Evolutionary conservation across 1,140 invertebrate species (phyloP).

Genomic region (Calliphora vicina): DNA sequence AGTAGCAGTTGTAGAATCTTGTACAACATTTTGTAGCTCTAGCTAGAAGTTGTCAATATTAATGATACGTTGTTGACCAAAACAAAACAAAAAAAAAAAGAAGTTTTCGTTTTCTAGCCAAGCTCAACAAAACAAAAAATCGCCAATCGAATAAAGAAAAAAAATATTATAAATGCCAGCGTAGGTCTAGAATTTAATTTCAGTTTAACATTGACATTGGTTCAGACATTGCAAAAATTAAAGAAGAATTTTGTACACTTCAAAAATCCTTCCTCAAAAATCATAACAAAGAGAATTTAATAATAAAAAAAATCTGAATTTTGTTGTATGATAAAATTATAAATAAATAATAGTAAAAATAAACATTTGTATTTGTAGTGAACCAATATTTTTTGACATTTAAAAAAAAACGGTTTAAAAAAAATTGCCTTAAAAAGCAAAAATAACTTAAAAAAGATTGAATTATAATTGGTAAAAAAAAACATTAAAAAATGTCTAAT

Average conservation of each 20-base stretch:
- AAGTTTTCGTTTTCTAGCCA: background rate
- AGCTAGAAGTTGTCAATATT: constrained; percentile 13
- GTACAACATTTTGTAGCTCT: background rate
- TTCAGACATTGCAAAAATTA: constrained; percentile 51
- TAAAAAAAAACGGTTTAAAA: background rate
- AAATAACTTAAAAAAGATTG: background rate
- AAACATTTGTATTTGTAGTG: constrained; percentile 10
- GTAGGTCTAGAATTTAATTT: constrained; percentile 59
- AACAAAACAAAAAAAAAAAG: background rate
- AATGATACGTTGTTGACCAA: constrained; percentile 37
- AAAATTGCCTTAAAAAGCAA: background rate
- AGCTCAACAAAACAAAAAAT: background rate
- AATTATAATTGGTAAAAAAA: background rate
- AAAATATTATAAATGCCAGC: constrained; percentile 61
- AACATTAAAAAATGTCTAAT: background rate
- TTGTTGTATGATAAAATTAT: background rate
- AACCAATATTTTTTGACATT: background rate
- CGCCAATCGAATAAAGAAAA: constrained; percentile 22
- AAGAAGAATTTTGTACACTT: too few relatives aligned
- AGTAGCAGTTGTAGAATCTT: too few relatives aligned
- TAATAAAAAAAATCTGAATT: background rate
- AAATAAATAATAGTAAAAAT: background rate
- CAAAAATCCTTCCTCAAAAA: background rate
- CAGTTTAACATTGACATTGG: constrained; percentile 63
- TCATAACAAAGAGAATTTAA: background rate